phyloP scores from a whole-genome alignment of 1,140 invertebrate genomes.

The Diprion similis region DNA sequence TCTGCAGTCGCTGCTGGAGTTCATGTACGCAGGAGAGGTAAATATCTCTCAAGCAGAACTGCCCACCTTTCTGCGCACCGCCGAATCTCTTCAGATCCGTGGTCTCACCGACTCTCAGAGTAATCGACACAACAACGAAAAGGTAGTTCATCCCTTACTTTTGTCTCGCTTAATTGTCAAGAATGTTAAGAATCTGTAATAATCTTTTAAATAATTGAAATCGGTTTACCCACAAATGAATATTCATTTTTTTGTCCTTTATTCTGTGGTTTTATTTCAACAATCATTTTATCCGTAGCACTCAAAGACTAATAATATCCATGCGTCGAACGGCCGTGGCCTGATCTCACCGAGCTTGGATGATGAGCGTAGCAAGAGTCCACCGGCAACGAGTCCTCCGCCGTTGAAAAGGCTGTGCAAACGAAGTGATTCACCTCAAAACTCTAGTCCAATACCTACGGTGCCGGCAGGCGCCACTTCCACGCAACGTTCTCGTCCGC shows the following conservation, averaged over 20 bases:
- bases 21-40: slow-evolving; percentile 90
- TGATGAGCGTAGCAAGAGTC: slow-evolving; percentile 58
- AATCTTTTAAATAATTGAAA: neutral
- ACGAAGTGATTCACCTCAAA: slow-evolving; percentile 61
- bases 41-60: slow-evolving; percentile 90
- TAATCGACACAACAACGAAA: slow-evolving; percentile 61
- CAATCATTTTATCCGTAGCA: slow-evolving; percentile 40
- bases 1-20: slow-evolving; percentile 79
- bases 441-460: slow-evolving; percentile 59
- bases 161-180: neutral
- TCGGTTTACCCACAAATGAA: neutral
- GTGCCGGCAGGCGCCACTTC: slow-evolving; percentile 48
- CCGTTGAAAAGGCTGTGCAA: slow-evolving; percentile 62
- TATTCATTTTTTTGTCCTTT: neutral
- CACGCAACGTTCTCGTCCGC: slow-evolving; percentile 54
- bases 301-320: slow-evolving; percentile 57
- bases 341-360: slow-evolving; percentile 59
- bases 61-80: slow-evolving; percentile 85
- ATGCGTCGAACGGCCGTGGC: slow-evolving; percentile 57
- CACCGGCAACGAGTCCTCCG: slow-evolving; percentile 58
- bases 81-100: slow-evolving; percentile 87
- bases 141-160: slow-evolving; percentile 42
- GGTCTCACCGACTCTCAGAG: slow-evolving; percentile 75
- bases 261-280: neutral
- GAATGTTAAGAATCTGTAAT: neutral